These are phyloP conservation scores for Myxocyprinus asiaticus DNA, from an alignment of 2,113 vertebrate species.

Conservation along the genomic window DNA sequence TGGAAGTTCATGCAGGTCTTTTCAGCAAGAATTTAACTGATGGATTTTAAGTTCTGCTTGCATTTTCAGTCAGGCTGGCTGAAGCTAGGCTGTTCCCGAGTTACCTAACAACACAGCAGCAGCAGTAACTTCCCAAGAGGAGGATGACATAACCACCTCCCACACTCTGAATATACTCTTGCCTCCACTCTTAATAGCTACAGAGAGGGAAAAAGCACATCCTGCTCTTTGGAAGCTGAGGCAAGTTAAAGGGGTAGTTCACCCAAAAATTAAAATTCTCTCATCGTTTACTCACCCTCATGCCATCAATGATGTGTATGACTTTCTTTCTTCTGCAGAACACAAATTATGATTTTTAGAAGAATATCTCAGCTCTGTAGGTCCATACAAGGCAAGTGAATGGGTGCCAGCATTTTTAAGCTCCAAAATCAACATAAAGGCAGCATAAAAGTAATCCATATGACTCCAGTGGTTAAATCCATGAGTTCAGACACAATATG, in stretches of 20 bases:
- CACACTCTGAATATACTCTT: conserved; percentile 16
- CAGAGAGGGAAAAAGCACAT: neutral
- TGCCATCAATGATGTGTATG: too few relatives aligned
- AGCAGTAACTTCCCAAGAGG: conserved; percentile 39
- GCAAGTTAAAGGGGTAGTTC: conserved; percentile 6
- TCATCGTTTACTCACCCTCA: too few relatives aligned
- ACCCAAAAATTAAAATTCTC: too few relatives aligned
- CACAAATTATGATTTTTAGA: too few relatives aligned
- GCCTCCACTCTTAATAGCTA: conserved; percentile 10
- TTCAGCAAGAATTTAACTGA: neutral
- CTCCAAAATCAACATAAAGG: too few relatives aligned
- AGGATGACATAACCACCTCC: conserved; percentile 45
- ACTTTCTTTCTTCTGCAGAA: too few relatives aligned
- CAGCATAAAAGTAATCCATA: too few relatives aligned
- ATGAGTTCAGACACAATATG: too few relatives aligned
- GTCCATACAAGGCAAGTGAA: too few relatives aligned
- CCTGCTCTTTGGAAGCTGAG: neutral
- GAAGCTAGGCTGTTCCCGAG: neutral
- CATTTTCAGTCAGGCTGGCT: conserved; percentile 1
- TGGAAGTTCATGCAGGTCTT: neutral
- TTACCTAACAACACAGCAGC: conserved; percentile 41
- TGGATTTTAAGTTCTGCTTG: conserved; percentile 5
- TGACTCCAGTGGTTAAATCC: too few relatives aligned
- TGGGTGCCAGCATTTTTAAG: too few relatives aligned
- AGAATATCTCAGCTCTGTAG: too few relatives aligned